phyloP scores from a whole-genome alignment of 1,140 invertebrate species.

The Lutraria rhynchaena region DNA sequence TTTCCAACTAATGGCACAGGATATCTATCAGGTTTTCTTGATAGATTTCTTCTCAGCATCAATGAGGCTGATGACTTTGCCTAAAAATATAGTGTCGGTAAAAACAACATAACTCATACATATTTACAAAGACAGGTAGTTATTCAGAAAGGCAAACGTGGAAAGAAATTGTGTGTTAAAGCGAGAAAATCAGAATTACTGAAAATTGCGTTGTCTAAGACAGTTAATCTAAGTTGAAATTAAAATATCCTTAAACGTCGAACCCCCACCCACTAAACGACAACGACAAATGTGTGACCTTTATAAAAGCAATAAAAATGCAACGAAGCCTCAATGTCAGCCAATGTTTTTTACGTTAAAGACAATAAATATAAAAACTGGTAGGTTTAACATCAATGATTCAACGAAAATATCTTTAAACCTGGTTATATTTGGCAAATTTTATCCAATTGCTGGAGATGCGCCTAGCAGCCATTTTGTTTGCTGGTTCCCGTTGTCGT shows the following conservation, averaged over 20 bases:
- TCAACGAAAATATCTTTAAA: background rate
- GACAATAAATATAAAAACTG: background rate
- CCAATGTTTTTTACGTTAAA: background rate
- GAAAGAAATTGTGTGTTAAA: background rate
- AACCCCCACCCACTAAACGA: constrained; percentile 32
- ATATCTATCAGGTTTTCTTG: background rate
- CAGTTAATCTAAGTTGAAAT: too few species aligned
- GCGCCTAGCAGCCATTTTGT: constrained; percentile 38
- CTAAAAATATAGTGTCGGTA: background rate
- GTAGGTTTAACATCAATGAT: background rate
- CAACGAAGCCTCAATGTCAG: constrained; percentile 6
- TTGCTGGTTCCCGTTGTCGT: constrained; percentile 18
- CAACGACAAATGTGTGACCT: constrained; percentile 20
- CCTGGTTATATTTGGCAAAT: constrained; percentile 28
- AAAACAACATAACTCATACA: background rate
- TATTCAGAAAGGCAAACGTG: background rate
- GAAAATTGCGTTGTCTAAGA: background rate
- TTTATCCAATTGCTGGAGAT: constrained; percentile 38
- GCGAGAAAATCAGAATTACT: background rate
- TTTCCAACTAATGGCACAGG: background rate
- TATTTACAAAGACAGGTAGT: background rate
- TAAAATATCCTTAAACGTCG: background rate
- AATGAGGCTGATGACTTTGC: constrained; percentile 1
- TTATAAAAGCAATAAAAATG: background rate
- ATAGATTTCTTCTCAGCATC: constrained; percentile 16